Conservation (phyloP, 1,140 invertebrate genomes). For the Drosophila willistoni region DNA sequence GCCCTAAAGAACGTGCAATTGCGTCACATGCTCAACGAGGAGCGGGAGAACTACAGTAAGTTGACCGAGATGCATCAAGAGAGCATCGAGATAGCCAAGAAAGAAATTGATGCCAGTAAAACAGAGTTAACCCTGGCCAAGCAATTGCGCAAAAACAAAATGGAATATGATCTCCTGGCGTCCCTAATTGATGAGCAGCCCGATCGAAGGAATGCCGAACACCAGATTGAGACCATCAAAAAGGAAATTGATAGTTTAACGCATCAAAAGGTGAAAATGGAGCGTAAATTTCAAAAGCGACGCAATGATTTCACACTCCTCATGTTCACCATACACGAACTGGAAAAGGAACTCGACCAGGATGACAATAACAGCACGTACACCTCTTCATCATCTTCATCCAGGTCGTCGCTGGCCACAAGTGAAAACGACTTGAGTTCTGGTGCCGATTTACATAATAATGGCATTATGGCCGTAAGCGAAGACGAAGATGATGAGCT, state of each 20-base stretch:
- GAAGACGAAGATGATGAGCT: slow-evolving; percentile 73
- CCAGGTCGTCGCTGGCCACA: slow-evolving; percentile 34
- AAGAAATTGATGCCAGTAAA: slow-evolving; percentile 90
- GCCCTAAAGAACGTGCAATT: slow-evolving; percentile 92
- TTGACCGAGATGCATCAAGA: slow-evolving; percentile 90
- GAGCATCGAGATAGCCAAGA: slow-evolving; percentile 90
- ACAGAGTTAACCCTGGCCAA: slow-evolving; percentile 91
- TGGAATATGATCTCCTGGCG: slow-evolving; percentile 96
- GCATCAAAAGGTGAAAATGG: slow-evolving; percentile 88
- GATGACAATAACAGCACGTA: slow-evolving; percentile 77
- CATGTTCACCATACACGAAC: slow-evolving; percentile 91
- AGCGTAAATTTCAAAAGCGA: slow-evolving; percentile 90
- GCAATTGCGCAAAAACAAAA: slow-evolving; percentile 92
- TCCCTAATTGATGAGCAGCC: slow-evolving; percentile 95
- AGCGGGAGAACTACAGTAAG: slow-evolving; percentile 92
- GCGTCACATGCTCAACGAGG: slow-evolving; percentile 91
- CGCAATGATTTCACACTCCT: slow-evolving; percentile 95
- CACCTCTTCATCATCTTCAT: slow-evolving; percentile 49
- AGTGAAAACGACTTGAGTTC: slow-evolving; percentile 47
- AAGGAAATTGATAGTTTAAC: slow-evolving; percentile 88
- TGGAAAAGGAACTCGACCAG: slow-evolving; percentile 90
- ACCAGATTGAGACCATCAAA: slow-evolving; percentile 89
- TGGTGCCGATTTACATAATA: slow-evolving; percentile 46
- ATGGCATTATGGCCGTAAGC: slow-evolving; percentile 74
- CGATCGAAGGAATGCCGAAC: slow-evolving; percentile 92